Evolutionary conservation across 2,888 invertebrate species (phyloP), one percentile per base, ranked within the genome.

Genomic region (Orchesellides sinensis): DNA sequence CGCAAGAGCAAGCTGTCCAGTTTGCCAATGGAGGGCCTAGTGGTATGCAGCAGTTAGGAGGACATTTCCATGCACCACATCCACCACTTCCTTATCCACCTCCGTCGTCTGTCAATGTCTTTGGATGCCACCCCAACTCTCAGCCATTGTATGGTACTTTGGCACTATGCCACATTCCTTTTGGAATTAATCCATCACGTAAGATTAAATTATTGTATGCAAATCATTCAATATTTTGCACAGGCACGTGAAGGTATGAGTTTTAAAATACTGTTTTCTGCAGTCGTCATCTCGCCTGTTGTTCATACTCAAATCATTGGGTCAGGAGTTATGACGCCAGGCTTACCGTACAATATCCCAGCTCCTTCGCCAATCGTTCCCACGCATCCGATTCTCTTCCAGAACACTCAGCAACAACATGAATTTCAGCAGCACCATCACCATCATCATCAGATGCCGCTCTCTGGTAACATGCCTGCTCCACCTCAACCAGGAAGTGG

Each of bases 241-340:
- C n/a, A n/a, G n/a, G n/a, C n/a, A n/a, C n/a, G n/a, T n/a, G n/a
- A n/a, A n/a, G n/a, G n/a, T n/a, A n/a, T n/a, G n/a, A n/a, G n/a
- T n/a, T n/a, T n/a, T n/a, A n/a, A 49, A 56, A 40, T 40, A 14
- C 6, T 23, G 35, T 35, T 52, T 21, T 72, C 23, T 59, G 23
- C 29, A 72, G 72, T 27, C 8, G 72, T 72, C 1, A 72, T 72
- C 25, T 72, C 72, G n/a, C 72, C 72, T 19, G 54, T 21, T 17
- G 69, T 69, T 14, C n/a, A 59, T 27, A 72, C 72, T 1, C 72
- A 72, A 72, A 72, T 72, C 17, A 56, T 72, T 45, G 72, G 72
- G 3, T 56, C 72, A 17, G 72, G 72, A 12, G 14, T 59, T 21
- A 4, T 72, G 19, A 23, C 59, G 8, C 72, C 72, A 12, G 72